phyloP scores from a whole-genome alignment of 2,113 vertebrate species.

The Phaethornis superciliosus region DNA sequence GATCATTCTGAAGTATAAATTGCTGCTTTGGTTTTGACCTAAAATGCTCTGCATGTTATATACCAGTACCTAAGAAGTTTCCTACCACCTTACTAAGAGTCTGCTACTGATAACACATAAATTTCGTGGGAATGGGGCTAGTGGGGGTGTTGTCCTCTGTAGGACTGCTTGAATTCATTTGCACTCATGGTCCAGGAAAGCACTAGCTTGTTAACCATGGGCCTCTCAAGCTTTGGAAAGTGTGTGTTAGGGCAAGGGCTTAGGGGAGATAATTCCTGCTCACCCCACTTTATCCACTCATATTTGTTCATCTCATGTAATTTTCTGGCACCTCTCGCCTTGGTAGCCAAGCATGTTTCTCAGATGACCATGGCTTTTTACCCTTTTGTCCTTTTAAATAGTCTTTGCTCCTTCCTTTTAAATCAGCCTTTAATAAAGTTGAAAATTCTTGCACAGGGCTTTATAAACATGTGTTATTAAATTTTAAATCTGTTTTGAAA shows the following conservation, averaged over 20 bases:
- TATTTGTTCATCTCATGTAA: not conserved
- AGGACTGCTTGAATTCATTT: not conserved
- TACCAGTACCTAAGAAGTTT: not conserved
- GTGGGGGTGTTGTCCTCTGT: not conserved
- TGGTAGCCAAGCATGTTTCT: not conserved
- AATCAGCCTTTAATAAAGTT: slow-evolving; percentile 71
- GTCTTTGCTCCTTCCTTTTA: slow-evolving; percentile 13
- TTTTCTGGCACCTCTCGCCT: not conserved
- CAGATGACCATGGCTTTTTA: not conserved
- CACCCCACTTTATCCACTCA: not conserved
- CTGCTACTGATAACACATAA: not conserved
- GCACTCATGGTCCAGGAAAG: not conserved
- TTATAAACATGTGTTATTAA: slow-evolving; percentile 79
- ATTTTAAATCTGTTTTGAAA: slow-evolving; percentile 83
- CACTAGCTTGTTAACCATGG: not conserved
- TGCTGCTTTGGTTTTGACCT: not conserved
- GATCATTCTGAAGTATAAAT: not conserved
- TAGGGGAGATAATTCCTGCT: not conserved
- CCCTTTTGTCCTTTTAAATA: slow-evolving; percentile 33
- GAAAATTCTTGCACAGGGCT: slow-evolving; percentile 68
- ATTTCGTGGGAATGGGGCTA: not conserved
- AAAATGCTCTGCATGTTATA: not conserved
- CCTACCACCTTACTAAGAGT: not conserved
- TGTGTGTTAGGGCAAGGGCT: not conserved
- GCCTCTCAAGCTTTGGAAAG: not conserved